Percentiles rank a stretch among this genome's conserved stretches.
Conservation (phyloP, 1,140 invertebrate genomes). For the Sycobia sp. region DNA sequence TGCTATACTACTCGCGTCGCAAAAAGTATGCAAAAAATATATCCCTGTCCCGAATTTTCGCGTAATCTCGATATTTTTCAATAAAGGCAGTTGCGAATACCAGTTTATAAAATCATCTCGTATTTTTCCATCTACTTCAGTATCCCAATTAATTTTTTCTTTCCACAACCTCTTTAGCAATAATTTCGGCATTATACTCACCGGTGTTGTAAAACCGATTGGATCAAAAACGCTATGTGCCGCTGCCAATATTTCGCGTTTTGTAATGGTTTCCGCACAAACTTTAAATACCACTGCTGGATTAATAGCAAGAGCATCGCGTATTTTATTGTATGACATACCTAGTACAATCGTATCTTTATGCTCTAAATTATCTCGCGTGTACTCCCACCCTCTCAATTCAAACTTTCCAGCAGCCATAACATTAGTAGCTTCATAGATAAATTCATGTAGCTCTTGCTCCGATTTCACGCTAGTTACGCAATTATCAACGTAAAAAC, state of each 20-base stretch:
- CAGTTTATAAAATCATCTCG: neutral
- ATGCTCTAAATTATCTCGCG: slow-evolving; percentile 3
- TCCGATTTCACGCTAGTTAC: neutral
- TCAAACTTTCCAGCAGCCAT: slow-evolving; percentile 34
- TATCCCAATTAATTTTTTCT: slow-evolving; percentile 41
- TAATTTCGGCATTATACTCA: slow-evolving; percentile 41
- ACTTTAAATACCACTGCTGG: slow-evolving; percentile 19
- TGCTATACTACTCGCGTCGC: slow-evolving; percentile 42
- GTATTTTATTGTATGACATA: slow-evolving; percentile 27
- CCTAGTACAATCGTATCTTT: slow-evolving; percentile 23
- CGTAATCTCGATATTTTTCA: neutral
- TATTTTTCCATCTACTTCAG: neutral
- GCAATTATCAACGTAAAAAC: slow-evolving; percentile 7
- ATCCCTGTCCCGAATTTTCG: neutral
- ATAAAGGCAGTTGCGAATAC: neutral
- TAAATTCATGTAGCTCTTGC: slow-evolving; percentile 23
- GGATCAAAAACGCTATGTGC: slow-evolving; percentile 48
- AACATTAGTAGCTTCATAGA: slow-evolving; percentile 8
- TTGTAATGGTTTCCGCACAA: slow-evolving; percentile 24
- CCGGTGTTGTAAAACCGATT: slow-evolving; percentile 46
- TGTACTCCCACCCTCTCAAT: slow-evolving; percentile 35
- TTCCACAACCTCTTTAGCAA: slow-evolving; percentile 43
- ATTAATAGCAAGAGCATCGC: slow-evolving; percentile 32
- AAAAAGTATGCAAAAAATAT: neutral
- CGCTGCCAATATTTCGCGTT: slow-evolving; percentile 37